Percentiles rank a stretch among this genome's conserved stretches.
phyloP scores from a whole-genome alignment of 64 coral and sea anemone species.

The Montipora sp. region DNA sequence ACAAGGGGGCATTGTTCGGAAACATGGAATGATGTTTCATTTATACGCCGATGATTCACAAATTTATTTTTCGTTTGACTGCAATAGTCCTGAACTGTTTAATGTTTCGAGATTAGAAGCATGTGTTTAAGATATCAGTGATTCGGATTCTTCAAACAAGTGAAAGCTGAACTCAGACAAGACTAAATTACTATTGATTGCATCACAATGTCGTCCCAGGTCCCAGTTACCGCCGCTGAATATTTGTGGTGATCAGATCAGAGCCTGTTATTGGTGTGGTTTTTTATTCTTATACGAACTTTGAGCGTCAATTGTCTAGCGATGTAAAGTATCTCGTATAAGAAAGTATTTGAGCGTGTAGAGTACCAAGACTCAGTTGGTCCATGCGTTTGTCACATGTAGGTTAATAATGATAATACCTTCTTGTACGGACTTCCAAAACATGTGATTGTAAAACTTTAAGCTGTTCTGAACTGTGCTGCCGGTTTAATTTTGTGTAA shows the following conservation, averaged over 20 bases:
- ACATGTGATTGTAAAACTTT: background rate
- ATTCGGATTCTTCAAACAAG: background rate
- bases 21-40: too few relatives aligned
- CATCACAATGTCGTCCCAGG: background rate
- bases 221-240: background rate
- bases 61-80: too few relatives aligned
- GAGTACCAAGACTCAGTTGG: background rate
- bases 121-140: too few relatives aligned
- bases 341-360: background rate
- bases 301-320: background rate
- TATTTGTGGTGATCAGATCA: background rate
- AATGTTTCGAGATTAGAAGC: too few relatives aligned
- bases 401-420: background rate
- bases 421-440: background rate
- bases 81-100: too few relatives aligned
- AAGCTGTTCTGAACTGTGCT: background rate
- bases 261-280: background rate
- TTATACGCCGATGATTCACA: too few relatives aligned
- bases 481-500: background rate
- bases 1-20: too few relatives aligned
- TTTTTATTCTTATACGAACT: background rate
- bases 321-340: background rate
- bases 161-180: background rate
- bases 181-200: background rate
- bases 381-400: background rate